Conservation (phyloP, 2,888 invertebrate species). For the Julus scandinavius region DNA sequence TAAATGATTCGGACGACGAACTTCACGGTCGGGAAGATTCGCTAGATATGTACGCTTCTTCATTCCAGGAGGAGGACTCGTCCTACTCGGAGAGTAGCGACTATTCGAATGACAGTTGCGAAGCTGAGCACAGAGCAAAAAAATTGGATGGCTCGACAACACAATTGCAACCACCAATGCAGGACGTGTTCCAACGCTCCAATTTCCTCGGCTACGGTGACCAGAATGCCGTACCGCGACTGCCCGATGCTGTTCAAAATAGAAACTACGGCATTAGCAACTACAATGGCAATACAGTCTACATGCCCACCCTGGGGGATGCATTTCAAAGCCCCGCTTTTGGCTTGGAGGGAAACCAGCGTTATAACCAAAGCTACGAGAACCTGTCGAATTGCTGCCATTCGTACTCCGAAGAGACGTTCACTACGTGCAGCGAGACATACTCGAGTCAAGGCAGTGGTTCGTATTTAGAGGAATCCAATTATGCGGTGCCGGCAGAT, state of each 20-base stretch:
- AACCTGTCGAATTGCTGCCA: constrained; percentile 68
- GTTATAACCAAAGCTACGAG: constrained; percentile 45
- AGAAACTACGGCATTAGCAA: constrained; percentile 44
- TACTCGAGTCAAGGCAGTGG: constrained; percentile 55
- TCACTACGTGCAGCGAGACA: constrained; percentile 49
- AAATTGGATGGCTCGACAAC: constrained; percentile 28
- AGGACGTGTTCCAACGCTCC: constrained; percentile 11
- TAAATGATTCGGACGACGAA: constrained; percentile 65
- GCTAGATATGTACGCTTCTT: constrained; percentile 70
- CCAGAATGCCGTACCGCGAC: constrained; percentile 19
- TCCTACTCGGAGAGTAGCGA: constrained; percentile 70
- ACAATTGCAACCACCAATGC: constrained; percentile 47
- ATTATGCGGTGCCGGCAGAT: background rate
- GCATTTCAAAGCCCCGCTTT: constrained; percentile 16
- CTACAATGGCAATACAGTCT: background rate
- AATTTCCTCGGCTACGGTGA: constrained; percentile 29
- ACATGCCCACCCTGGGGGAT: constrained; percentile 6
- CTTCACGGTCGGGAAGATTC: constrained; percentile 71
- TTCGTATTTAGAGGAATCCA: constrained; percentile 60
- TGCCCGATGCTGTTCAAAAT: constrained; percentile 26
- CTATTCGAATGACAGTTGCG: constrained; percentile 63
- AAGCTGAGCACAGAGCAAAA: constrained; percentile 61
- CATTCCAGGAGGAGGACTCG: constrained; percentile 70
- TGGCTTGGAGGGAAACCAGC: constrained; percentile 23
- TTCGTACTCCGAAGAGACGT: constrained; percentile 61